phyloP scores from a whole-genome alignment of 2,888 invertebrate species.

The Drosophila basisetae region DNA sequence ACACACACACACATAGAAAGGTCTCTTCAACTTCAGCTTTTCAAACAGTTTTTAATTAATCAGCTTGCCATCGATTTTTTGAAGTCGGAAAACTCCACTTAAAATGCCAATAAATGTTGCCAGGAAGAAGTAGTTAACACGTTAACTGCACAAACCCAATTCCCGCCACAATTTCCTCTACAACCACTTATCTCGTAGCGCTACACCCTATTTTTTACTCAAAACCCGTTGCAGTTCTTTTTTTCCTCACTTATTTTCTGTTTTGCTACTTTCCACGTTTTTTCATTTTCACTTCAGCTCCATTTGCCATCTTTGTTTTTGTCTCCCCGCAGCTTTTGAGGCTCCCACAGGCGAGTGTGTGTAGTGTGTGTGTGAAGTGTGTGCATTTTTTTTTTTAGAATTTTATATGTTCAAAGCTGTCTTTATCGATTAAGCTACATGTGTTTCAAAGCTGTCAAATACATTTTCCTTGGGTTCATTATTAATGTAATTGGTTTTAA shows the following conservation, averaged over 20 bases:
- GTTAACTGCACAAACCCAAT: not conserved
- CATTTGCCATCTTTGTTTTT: slow-evolving; percentile 7
- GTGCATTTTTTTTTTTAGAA: not conserved
- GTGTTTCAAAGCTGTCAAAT: not conserved
- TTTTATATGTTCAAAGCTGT: slow-evolving; percentile 1
- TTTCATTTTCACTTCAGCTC: slow-evolving; percentile 25
- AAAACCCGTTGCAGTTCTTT: slow-evolving; percentile 4
- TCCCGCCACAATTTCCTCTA: too few relatives aligned
- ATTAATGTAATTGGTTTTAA: not conserved
- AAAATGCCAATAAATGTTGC: slow-evolving; percentile 67
- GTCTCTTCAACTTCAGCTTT: not conserved
- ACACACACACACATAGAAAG: not conserved
- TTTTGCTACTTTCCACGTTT: slow-evolving; percentile 23
- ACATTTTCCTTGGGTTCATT: not conserved
- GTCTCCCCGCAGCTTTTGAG: not conserved
- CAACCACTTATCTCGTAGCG: not conserved
- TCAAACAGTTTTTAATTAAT: slow-evolving; percentile 74
- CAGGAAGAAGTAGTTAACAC: slow-evolving; percentile 12
- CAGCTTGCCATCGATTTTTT: slow-evolving; percentile 74
- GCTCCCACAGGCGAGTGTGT: not conserved
- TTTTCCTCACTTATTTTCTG: slow-evolving; percentile 9
- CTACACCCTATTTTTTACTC: not conserved
- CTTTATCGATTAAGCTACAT: slow-evolving; percentile 12
- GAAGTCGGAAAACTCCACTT: slow-evolving; percentile 56
- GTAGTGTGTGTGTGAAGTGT: not conserved